Conservation (phyloP, 2,797 vertebrate species). For the Gouania willdenowi region DNA sequence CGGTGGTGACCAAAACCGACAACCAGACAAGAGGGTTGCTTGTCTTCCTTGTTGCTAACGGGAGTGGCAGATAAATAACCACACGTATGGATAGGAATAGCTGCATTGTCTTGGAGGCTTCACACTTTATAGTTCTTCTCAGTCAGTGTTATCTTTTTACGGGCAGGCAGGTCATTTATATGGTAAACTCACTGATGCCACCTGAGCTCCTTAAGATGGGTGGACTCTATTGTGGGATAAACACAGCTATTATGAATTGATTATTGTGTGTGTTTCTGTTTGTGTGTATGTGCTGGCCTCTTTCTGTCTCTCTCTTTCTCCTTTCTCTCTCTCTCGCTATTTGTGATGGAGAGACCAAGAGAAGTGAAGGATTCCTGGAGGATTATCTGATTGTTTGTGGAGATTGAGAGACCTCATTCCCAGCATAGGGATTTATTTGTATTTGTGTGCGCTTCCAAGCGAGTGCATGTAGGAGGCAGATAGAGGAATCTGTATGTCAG, state of each 20-base stretch:
- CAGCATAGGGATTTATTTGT: slow-evolving; percentile 68
- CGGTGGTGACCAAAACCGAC: slow-evolving; percentile 41
- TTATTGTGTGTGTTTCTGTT: slow-evolving; percentile 7
- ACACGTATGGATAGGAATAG: background rate
- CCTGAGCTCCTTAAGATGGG: slow-evolving; percentile 60
- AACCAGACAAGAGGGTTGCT: slow-evolving; percentile 35
- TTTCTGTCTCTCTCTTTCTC: slow-evolving; percentile 12
- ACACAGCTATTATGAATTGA: slow-evolving; percentile 46
- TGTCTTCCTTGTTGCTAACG: slow-evolving; percentile 21
- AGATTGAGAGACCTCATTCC: slow-evolving; percentile 73
- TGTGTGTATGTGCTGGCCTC: slow-evolving; percentile 14
- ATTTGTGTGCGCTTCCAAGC: slow-evolving; percentile 19
- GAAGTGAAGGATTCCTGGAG: slow-evolving; percentile 69
- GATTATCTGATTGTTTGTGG: slow-evolving; percentile 76
- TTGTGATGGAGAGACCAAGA: slow-evolving; percentile 62
- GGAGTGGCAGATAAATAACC: slow-evolving; percentile 23
- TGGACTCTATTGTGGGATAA: slow-evolving; percentile 56
- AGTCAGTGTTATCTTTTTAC: slow-evolving; percentile 57
- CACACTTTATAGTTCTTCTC: slow-evolving; percentile 44
- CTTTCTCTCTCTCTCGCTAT: slow-evolving; percentile 20
- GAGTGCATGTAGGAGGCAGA: slow-evolving; percentile 37
- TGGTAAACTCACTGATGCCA: slow-evolving; percentile 67
- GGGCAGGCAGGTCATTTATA: slow-evolving; percentile 73
- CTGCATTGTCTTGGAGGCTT: slow-evolving; percentile 23
- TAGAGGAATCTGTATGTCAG: slow-evolving; percentile 56